These are phyloP conservation scores for Plebejus argus DNA, from an alignment of 2,888 invertebrate genomes.

Conservation along the genomic window DNA sequence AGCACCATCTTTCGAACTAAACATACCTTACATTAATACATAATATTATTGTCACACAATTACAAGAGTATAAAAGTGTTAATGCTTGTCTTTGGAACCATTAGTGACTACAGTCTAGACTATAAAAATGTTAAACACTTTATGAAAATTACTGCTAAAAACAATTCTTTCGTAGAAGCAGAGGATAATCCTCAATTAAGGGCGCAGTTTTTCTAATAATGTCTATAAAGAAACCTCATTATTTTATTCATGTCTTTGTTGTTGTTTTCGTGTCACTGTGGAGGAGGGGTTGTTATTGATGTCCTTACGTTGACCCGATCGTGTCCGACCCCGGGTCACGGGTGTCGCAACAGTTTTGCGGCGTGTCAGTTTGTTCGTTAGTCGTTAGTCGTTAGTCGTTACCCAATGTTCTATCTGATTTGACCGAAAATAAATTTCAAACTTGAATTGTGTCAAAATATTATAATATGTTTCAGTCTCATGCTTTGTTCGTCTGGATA, in stretches of 20 bases:
- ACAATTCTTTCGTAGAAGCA: neutral
- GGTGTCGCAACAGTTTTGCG: neutral
- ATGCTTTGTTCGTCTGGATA: neutral
- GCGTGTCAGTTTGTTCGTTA: neutral
- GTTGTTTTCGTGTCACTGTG: neutral
- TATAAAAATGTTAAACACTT: neutral
- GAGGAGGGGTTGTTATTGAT: neutral
- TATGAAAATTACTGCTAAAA: neutral
- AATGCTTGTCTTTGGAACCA: no score
- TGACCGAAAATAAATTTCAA: neutral
- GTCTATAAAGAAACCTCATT: neutral
- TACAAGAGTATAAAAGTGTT: no score
- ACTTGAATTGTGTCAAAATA: neutral
- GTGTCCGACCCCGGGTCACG: neutral
- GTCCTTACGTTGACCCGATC: neutral
- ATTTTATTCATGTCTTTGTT: conserved; percentile 25
- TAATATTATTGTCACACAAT: no score
- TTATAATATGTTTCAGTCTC: neutral
- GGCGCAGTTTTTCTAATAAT: neutral
- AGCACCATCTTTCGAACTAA: no score
- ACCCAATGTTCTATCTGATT: neutral
- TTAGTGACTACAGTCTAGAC: no score
- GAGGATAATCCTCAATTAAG: neutral
- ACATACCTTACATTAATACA: no score
- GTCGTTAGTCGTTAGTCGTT: no score